Evolutionary conservation across 2,113 vertebrate genomes (phyloP).

Genomic region (Spheniscus mendiculus): DNA sequence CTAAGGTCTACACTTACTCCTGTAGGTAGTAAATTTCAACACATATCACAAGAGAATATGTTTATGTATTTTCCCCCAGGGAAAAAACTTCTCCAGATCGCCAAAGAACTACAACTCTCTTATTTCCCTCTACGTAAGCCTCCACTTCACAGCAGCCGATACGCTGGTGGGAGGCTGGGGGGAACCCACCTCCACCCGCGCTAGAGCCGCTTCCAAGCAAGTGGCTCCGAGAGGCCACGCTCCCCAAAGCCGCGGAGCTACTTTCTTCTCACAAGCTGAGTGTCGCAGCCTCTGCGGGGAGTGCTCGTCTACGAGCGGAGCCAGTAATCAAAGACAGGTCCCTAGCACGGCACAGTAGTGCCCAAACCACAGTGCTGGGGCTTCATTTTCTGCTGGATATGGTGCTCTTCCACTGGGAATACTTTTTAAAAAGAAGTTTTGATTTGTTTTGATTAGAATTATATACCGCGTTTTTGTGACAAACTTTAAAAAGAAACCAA

Average conservation of each 20-base stretch:
- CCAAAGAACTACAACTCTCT: background rate
- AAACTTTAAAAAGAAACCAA: slow-evolving; percentile 46
- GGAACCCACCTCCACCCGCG: background rate
- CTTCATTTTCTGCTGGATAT: background rate
- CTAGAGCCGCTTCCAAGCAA: background rate
- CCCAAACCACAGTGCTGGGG: background rate
- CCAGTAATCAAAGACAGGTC: background rate
- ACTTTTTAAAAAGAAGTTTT: slow-evolving; percentile 19
- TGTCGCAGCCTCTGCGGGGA: fast-evolving
- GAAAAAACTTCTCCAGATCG: background rate
- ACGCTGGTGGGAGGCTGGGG: background rate
- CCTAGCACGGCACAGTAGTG: background rate
- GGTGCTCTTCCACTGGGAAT: background rate
- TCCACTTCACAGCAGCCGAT: fast-evolving
- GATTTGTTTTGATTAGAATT: slow-evolving; percentile 61
- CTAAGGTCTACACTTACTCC: background rate
- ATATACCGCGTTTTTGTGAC: background rate
- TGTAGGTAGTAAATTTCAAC: background rate
- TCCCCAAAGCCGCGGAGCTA: background rate
- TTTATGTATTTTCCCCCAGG: background rate
- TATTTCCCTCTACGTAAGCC: background rate
- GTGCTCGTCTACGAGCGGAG: fast-evolving
- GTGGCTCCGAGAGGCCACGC: fast-evolving
- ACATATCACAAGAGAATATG: background rate
- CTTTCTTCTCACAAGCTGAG: background rate